Base-by-base conservation (phyloP, 1,140 invertebrate genomes). In the Lysiphlebus fabarum region DNA sequence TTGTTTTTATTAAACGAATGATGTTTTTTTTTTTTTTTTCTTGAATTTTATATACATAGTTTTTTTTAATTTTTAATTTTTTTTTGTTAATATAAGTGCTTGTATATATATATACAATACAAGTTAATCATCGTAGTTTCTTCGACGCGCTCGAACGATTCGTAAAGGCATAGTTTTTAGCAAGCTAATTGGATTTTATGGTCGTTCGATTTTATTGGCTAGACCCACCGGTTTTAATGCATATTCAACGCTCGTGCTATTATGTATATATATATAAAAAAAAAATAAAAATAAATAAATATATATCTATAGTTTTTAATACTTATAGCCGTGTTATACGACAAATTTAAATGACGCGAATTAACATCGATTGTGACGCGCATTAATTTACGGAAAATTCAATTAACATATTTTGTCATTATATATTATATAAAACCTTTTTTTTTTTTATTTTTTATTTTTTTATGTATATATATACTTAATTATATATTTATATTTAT, bases 161-260 rank as follows among this genome's bases (percentile, higher is more conserved):
- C 50, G 42, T 41, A 17, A 17, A 45, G 40, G 44, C 58, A 17
- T 17, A 38, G 51, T 40, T 55, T 60, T 60, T 37, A 58, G 74
- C 69, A 62, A 67, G 59, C 75, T 78, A 78, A 78, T 78, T 78
- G 75, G 72, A 76, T 77, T 78, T 76, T 76, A 76, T 75, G 74
- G 69, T 70, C 71, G 68, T 67, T 75, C 72, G 72, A 69, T 65
- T 77, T 78, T 76, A 77, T 75, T 71, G 67, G 65, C 65, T 69
- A 64, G 63, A 53, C 53, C 33, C 6, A 50, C 53, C 40, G 49
- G 55, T 61, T 60, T 37, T 57, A 26, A 70, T 74, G 71, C 71
- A 74, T 75, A 75, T 74, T 75, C 72, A 76, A 74, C 66, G 7
- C 9, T 40, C 9, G 68, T 64, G 17, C 48, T 49, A 34, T 55